Evolutionary conservation across 2,113 vertebrate genomes (phyloP).

Genomic region (Callipepla californica): DNA sequence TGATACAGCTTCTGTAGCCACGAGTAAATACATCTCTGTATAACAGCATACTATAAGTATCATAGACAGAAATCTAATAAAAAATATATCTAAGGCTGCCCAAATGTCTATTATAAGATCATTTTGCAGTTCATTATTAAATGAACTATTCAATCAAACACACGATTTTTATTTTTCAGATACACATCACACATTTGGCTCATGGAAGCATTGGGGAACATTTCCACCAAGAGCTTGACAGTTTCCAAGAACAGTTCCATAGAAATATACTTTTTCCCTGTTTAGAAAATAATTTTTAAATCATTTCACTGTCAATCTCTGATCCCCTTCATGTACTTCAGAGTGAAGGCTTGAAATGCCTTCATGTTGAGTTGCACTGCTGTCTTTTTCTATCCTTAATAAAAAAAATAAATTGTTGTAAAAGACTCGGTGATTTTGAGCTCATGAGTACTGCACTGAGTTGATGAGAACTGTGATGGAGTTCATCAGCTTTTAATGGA

Average conservation of each 20-base stretch:
- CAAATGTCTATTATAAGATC: not conserved
- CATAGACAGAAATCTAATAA: not conserved
- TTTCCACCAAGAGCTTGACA: constrained; percentile 1
- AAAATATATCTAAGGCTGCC: not conserved
- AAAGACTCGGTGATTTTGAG: not conserved
- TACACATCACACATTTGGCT: not conserved
- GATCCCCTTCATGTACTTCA: not conserved
- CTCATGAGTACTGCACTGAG: not conserved
- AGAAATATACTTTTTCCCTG: not conserved
- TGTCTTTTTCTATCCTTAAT: not conserved
- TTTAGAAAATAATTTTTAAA: constrained; percentile 25
- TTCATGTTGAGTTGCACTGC: not conserved
- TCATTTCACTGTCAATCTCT: constrained; percentile 32
- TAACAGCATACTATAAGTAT: not conserved
- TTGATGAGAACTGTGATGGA: not conserved
- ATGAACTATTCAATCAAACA: not conserved
- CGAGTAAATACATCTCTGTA: not conserved
- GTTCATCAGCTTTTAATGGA: not conserved
- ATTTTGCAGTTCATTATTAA: not conserved
- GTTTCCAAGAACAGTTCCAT: not conserved
- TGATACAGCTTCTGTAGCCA: not conserved
- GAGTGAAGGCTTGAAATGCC: not conserved
- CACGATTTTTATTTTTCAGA: not conserved
- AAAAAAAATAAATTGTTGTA: not conserved
- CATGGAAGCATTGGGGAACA: not conserved